Percentiles rank a stretch among this genome's conserved stretches.
Evolutionary conservation across 1,140 invertebrate species (phyloP).

Genomic region (Neodiprion pinetum): DNA sequence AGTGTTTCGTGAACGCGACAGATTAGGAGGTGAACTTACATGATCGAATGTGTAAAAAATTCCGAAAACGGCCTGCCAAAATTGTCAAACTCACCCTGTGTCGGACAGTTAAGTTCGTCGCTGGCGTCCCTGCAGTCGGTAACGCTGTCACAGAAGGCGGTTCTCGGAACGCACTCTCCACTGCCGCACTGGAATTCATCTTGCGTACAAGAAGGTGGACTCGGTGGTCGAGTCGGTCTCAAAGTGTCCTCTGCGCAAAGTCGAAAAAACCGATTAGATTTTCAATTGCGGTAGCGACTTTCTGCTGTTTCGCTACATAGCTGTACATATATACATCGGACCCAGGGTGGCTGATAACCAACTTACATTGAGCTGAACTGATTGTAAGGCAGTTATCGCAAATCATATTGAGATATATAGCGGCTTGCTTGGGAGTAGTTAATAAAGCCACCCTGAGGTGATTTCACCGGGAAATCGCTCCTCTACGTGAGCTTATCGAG

Average conservation of each 20-base stretch:
- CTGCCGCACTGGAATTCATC: slow-evolving; percentile 67
- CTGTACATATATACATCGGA: slow-evolving; percentile 17
- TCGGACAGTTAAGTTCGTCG: slow-evolving; percentile 69
- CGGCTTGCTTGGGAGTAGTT: too few relatives aligned
- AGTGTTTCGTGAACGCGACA: too few relatives aligned
- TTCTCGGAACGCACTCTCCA: slow-evolving; percentile 68
- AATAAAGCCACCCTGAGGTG: too few relatives aligned
- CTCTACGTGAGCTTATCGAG: too few relatives aligned
- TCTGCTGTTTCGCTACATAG: slow-evolving; percentile 59
- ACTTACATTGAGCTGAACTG: too few relatives aligned
- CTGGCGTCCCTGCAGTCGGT: slow-evolving; percentile 80
- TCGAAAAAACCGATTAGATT: slow-evolving; percentile 53
- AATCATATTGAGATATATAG: too few relatives aligned
- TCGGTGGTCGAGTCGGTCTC: not conserved
- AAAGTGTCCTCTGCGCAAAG: slow-evolving; percentile 4
- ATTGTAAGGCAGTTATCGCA: too few relatives aligned
- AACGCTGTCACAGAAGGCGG: slow-evolving; percentile 75
- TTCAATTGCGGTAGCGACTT: slow-evolving; percentile 63
- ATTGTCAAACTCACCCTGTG: slow-evolving; percentile 36
- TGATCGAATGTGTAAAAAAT: too few relatives aligned
- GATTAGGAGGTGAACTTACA: too few relatives aligned
- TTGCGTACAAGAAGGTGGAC: slow-evolving; percentile 39
- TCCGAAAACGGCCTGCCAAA: too few relatives aligned
- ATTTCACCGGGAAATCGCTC: too few relatives aligned
- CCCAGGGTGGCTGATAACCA: too few relatives aligned